A percentile compares a stretch with the other conserved stretches of the same genome.
Evolutionary conservation across 2,888 invertebrate species (phyloP).

Genomic region (Sarcophaga subvicina): DNA sequence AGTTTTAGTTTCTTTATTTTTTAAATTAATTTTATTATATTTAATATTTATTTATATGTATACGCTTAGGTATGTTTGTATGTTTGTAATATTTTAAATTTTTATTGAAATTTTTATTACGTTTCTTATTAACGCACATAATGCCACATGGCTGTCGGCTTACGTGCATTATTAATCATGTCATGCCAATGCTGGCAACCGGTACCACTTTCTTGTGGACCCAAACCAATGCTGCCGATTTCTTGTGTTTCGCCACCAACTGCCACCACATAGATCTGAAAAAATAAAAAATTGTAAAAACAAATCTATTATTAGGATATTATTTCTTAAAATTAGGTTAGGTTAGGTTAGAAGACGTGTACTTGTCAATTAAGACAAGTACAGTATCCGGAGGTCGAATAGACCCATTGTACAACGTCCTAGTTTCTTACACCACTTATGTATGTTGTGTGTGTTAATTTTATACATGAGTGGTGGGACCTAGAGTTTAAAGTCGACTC

Average conservation of each 20-base stretch:
- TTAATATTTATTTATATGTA: neutral
- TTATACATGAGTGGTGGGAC: too few relatives aligned
- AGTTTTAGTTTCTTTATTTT: slow-evolving; percentile 4
- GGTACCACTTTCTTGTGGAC: slow-evolving; percentile 81
- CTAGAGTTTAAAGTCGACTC: too few relatives aligned
- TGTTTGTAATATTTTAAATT: neutral
- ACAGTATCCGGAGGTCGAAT: too few relatives aligned
- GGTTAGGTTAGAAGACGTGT: too few relatives aligned
- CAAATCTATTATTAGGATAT: neutral
- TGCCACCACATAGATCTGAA: slow-evolving; percentile 81
- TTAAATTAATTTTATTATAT: slow-evolving; percentile 46
- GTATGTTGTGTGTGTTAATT: too few relatives aligned
- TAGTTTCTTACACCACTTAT: too few relatives aligned
- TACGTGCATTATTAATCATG: slow-evolving; percentile 93
- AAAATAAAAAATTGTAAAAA: slow-evolving; percentile 12
- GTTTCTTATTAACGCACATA: slow-evolving; percentile 85
- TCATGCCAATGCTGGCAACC: slow-evolving; percentile 93
- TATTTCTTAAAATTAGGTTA: too few relatives aligned
- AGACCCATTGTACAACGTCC: too few relatives aligned
- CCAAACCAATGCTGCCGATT: slow-evolving; percentile 81
- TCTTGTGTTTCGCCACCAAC: slow-evolving; percentile 81
- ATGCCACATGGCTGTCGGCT: slow-evolving; percentile 96
- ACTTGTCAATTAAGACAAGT: too few relatives aligned
- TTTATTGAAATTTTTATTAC: neutral
- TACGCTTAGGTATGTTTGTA: neutral